Evolutionary conservation across 2,888 invertebrate genomes (phyloP).

Genomic region (Meghimatium bilineatum): DNA sequence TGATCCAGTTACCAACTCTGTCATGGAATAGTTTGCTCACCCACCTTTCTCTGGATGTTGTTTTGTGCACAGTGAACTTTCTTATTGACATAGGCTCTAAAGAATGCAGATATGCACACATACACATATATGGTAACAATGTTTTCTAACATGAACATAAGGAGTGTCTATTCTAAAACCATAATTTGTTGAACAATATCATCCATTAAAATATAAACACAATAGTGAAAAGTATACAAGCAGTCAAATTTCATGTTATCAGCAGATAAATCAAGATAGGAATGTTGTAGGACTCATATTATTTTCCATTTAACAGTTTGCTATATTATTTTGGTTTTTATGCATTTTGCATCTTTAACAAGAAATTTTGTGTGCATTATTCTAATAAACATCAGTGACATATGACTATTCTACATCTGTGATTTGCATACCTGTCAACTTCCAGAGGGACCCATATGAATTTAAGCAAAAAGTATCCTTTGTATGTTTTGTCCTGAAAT

Average conservation of each 20-base stretch:
- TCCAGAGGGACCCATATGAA: too few relatives aligned
- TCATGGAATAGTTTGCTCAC: conserved; percentile 39
- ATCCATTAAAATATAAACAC: background rate
- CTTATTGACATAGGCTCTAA: background rate
- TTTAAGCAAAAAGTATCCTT: too few relatives aligned
- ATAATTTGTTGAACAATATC: background rate
- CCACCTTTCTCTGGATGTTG: conserved; percentile 44
- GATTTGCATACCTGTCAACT: background rate
- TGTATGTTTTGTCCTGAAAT: too few relatives aligned
- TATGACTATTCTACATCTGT: background rate
- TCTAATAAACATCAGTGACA: background rate
- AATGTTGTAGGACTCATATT: background rate
- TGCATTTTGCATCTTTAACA: background rate
- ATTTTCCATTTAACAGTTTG: background rate
- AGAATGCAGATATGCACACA: too few relatives aligned
- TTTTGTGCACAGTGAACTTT: conserved; percentile 1
- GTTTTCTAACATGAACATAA: background rate
- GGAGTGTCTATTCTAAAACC: background rate
- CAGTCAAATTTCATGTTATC: too few relatives aligned
- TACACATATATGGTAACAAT: background rate
- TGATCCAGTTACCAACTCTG: background rate
- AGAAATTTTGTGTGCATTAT: background rate
- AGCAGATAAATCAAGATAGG: background rate
- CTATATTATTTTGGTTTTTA: background rate
- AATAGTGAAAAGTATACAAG: background rate